phyloP scores from a whole-genome alignment of 2,888 invertebrate species.

The Heliconius ethilla region DNA sequence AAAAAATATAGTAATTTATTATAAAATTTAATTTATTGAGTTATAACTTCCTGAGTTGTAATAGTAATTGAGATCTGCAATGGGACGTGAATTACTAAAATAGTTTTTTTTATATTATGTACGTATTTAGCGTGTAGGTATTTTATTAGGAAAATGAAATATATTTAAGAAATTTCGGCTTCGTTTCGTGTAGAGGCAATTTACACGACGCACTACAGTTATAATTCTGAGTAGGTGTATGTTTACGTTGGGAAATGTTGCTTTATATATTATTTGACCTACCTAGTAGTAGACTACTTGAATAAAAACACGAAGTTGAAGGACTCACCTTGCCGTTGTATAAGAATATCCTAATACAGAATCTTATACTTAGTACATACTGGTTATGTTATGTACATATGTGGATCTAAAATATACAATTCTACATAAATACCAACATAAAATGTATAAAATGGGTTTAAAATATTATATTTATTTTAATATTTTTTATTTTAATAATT shows the following conservation, averaged over 20 bases:
- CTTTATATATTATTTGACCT: conserved; percentile 8
- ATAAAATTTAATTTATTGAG: background rate
- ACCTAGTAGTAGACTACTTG: too few relatives aligned
- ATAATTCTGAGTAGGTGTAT: background rate
- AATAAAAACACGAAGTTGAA: conserved; percentile 25
- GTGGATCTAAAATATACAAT: background rate
- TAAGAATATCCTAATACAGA: conserved; percentile 10
- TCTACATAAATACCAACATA: background rate
- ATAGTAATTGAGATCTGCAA: background rate
- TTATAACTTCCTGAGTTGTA: background rate
- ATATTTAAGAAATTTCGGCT: background rate
- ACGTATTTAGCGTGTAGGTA: background rate
- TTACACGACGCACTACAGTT: background rate
- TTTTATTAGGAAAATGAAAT: background rate
- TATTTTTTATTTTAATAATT: too few relatives aligned
- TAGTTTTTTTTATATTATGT: background rate
- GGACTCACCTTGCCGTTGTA: conserved; percentile 31
- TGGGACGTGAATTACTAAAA: background rate
- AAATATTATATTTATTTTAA: background rate
- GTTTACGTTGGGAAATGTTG: conserved; percentile 2
- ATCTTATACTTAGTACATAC: background rate
- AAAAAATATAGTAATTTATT: background rate
- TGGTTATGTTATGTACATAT: background rate
- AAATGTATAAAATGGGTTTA: background rate
- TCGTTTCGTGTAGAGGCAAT: background rate